A percentile compares a stretch with the other conserved stretches of the same genome.
Conservation (phyloP, 1,140 invertebrate species). For the Chlorops oryzae region DNA sequence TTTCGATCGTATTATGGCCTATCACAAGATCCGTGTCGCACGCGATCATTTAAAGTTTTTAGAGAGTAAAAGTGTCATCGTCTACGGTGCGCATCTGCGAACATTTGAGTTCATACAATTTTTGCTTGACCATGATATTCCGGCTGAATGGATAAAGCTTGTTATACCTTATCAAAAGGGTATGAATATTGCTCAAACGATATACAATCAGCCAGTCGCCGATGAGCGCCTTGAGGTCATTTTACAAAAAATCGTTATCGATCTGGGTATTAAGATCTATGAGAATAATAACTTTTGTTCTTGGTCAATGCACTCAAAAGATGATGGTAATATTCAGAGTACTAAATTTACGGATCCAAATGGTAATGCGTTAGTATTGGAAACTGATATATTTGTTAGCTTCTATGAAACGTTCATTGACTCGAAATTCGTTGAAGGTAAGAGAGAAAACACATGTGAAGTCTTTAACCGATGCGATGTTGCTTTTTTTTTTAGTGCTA, state of each 20-base stretch:
- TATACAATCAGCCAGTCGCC: conserved; percentile 15
- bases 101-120: conserved; percentile 33
- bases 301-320: too few relatives aligned
- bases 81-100: conserved; percentile 26
- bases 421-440: not conserved
- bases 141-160: conserved; percentile 8
- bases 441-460: not conserved
- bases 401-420: conserved; percentile 22
- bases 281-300: conserved; percentile 14
- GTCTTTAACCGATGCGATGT: not conserved
- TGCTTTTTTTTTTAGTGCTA: conserved; percentile 8
- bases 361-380: not conserved
- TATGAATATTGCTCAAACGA: conserved; percentile 3
- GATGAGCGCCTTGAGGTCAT: conserved; percentile 26
- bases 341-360: too few relatives aligned
- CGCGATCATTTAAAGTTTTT: conserved; percentile 4
- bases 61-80: conserved; percentile 16
- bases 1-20: conserved; percentile 27
- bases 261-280: conserved; percentile 15
- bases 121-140: conserved; percentile 21
- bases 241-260: conserved; percentile 23
- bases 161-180: conserved; percentile 15
- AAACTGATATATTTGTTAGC: conserved; percentile 33
- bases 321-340: too few relatives aligned
- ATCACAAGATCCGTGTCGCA: conserved; percentile 26